Conservation (phyloP, 2,797 vertebrate species). For the Lycodopsis pacificus region DNA sequence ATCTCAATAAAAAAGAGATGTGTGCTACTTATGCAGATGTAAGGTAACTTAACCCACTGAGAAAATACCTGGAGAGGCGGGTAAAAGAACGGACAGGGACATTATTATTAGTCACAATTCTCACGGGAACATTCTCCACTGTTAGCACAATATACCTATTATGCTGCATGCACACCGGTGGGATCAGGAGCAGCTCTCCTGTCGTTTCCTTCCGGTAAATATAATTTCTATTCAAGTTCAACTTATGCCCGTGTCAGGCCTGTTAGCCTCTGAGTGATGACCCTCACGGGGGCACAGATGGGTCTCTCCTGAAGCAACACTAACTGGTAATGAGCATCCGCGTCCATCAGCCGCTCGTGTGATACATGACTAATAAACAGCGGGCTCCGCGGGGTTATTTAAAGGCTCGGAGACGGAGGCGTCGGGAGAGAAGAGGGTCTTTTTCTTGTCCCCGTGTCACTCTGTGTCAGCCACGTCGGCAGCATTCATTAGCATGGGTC, state of each 20-base stretch:
- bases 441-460: constrained; percentile 87
- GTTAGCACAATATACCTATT: constrained; percentile 39
- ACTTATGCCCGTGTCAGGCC: constrained; percentile 49
- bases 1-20: constrained; percentile 70
- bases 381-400: constrained; percentile 74
- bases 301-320: constrained; percentile 83
- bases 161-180: constrained; percentile 16
- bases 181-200: constrained; percentile 16
- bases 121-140: constrained; percentile 37
- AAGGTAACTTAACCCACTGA: constrained; percentile 74
- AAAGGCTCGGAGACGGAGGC: constrained; percentile 75
- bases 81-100: constrained; percentile 29
- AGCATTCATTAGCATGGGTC: constrained; percentile 71
- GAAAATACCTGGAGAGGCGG: constrained; percentile 57
- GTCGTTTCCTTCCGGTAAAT: constrained; percentile 47
- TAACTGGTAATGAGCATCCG: constrained; percentile 86
- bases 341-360: constrained; percentile 81
- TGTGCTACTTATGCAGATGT: constrained; percentile 71
- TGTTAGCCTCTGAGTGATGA: constrained; percentile 74
- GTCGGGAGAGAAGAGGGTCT: constrained; percentile 75
- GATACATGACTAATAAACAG: constrained; percentile 85
- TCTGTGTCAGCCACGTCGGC: constrained; percentile 82
- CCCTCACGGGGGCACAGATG: constrained; percentile 75
- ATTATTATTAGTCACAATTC: constrained; percentile 43
- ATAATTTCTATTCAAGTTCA: constrained; percentile 52